These are phyloP conservation scores for Trematomus bernacchii DNA, from an alignment of 2,797 vertebrate species.

Conservation along the genomic window DNA sequence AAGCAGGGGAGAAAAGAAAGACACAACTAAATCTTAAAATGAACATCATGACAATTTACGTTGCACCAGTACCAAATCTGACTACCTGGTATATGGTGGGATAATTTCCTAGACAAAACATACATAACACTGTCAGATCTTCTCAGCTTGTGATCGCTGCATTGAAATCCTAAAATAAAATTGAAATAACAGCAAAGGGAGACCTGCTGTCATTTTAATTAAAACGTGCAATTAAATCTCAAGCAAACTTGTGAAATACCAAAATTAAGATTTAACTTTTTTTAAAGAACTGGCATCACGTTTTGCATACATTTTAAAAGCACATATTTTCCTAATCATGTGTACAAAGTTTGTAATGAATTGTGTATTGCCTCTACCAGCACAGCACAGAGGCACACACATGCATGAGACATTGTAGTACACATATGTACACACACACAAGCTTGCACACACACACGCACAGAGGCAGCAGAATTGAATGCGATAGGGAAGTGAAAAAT, in stretches of 20 bases:
- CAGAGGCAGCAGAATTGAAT: constrained; percentile 85
- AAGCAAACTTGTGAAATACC: constrained; percentile 49
- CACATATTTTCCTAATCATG: constrained; percentile 67
- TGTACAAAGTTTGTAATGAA: constrained; percentile 70
- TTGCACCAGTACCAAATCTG: neutral
- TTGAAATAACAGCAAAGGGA: constrained; percentile 20
- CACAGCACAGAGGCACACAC: constrained; percentile 38
- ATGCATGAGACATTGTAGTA: constrained; percentile 14
- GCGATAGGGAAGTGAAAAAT: constrained; percentile 91
- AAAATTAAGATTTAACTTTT: constrained; percentile 44
- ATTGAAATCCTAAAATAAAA: constrained; percentile 36
- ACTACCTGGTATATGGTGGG: constrained; percentile 7
- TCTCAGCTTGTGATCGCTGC: constrained; percentile 31
- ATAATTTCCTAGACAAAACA: constrained; percentile 11
- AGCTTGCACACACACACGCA: constrained; percentile 43
- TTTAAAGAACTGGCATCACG: constrained; percentile 9
- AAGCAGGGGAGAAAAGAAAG: constrained; percentile 19
- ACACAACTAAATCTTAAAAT: constrained; percentile 26
- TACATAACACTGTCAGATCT: constrained; percentile 8
- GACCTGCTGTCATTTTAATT: constrained; percentile 44
- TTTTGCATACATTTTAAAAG: constrained; percentile 65
- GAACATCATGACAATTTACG: neutral
- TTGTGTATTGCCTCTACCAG: constrained; percentile 53
- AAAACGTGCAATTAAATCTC: constrained; percentile 51
- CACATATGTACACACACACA: constrained; percentile 24